These are phyloP conservation scores for Drosophila pseudotakahashii DNA, from an alignment of 2,888 invertebrate genomes.

Conservation along the genomic window DNA sequence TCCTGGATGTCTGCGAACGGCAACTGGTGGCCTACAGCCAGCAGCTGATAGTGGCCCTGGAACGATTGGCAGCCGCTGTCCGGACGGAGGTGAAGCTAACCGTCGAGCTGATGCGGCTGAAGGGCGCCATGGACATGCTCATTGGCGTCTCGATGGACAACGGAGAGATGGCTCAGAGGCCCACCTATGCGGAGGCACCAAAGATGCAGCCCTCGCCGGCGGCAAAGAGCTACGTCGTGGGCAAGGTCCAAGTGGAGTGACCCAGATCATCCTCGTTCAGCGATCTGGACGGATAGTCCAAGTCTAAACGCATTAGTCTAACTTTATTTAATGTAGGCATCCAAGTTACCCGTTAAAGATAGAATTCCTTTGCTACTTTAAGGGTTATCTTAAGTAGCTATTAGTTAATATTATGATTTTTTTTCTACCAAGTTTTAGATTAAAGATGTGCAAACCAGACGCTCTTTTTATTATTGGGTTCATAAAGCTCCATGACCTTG, in stretches of 20 bases:
- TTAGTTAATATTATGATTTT: too few species aligned
- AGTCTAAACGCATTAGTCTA: not conserved
- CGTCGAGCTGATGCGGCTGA: constrained; percentile 87
- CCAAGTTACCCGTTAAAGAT: too few species aligned
- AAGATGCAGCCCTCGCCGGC: constrained; percentile 75
- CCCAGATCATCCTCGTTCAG: not conserved
- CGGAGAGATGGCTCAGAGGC: constrained; percentile 82
- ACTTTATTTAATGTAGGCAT: constrained; percentile 3
- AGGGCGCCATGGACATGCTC: constrained; percentile 89
- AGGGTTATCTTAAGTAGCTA: not conserved
- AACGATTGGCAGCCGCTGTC: constrained; percentile 87
- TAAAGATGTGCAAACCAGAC: not conserved
- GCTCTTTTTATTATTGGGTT: not conserved
- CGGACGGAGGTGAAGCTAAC: constrained; percentile 89
- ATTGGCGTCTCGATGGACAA: constrained; percentile 85
- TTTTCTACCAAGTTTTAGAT: not conserved
- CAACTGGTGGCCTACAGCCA: constrained; percentile 87
- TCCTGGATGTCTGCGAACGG: constrained; percentile 91
- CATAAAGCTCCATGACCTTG: too few species aligned
- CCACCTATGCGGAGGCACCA: constrained; percentile 29
- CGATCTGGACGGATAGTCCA: constrained; percentile 1
- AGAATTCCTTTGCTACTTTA: too few species aligned
- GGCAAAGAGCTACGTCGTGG: constrained; percentile 70
- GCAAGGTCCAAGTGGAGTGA: constrained; percentile 63
- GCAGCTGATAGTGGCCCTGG: constrained; percentile 87